Conservation (phyloP, 2,888 invertebrate genomes). For the Phragmatobia fuliginosa region DNA sequence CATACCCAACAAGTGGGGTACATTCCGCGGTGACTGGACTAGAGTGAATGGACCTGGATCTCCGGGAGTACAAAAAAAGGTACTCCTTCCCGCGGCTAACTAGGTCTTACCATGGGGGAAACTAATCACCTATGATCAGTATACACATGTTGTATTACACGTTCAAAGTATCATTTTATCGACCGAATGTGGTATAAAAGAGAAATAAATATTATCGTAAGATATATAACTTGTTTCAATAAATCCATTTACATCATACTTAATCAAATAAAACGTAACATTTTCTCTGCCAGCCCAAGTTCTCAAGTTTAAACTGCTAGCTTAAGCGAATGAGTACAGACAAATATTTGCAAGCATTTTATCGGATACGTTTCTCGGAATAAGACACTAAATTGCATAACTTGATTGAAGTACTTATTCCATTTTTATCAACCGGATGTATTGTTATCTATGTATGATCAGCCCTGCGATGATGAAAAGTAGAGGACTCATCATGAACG, state of each 20-base stretch:
- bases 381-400: not conserved
- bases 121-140: too few relatives aligned
- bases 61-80: too few relatives aligned
- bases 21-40: too few relatives aligned
- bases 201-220: too few relatives aligned
- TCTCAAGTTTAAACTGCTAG: not conserved
- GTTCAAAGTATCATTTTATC: not conserved
- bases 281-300: not conserved
- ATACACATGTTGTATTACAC: too few relatives aligned
- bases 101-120: too few relatives aligned
- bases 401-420: not conserved
- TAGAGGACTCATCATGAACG: not conserved
- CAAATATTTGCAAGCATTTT: not conserved
- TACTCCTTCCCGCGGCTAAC: too few relatives aligned
- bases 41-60: too few relatives aligned
- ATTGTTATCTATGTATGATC: not conserved
- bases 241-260: conserved; percentile 1
- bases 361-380: not conserved
- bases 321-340: not conserved
- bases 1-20: too few relatives aligned
- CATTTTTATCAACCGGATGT: not conserved
- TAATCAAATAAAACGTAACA: not conserved
- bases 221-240: not conserved
- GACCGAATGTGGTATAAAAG: not conserved
- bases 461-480: not conserved